phyloP scores from a whole-genome alignment of 2,113 vertebrate genomes.

The Tichodroma muraria region DNA sequence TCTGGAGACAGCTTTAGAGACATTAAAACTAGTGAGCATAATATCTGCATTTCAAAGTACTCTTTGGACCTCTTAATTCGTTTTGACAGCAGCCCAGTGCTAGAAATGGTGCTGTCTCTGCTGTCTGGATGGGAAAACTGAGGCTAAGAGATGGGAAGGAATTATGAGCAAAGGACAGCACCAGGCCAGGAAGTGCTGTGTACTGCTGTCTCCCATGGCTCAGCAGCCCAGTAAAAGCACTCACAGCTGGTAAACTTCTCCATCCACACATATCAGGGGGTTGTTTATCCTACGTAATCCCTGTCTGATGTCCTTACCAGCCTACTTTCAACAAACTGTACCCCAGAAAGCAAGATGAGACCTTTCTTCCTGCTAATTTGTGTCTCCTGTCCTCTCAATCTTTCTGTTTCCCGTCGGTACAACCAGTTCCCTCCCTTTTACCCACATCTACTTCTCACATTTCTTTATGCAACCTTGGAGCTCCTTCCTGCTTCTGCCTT shows the following conservation, averaged over 20 bases:
- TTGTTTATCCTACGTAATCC: neutral
- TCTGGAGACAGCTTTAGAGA: slow-evolving; percentile 50
- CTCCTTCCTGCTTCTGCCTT: neutral
- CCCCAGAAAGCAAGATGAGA: neutral
- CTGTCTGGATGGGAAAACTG: neutral
- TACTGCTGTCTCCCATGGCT: neutral
- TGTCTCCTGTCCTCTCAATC: neutral
- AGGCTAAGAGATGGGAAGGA: neutral
- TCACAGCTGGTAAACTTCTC: neutral
- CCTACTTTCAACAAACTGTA: neutral
- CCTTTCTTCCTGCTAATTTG: neutral
- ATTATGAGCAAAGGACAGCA: neutral
- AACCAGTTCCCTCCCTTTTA: neutral
- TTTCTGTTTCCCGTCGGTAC: neutral
- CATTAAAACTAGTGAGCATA: slow-evolving; percentile 12
- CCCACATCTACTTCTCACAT: neutral
- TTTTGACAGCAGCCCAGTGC: slow-evolving; percentile 8
- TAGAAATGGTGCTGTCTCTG: neutral
- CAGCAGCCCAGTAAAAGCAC: neutral
- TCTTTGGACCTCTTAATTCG: slow-evolving; percentile 51
- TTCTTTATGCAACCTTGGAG: neutral
- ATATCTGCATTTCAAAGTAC: slow-evolving; percentile 62
- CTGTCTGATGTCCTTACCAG: neutral
- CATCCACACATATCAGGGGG: rapidly evolving
- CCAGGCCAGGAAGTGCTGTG: neutral